Evolutionary conservation across 2,888 invertebrate genomes (phyloP).

Genomic region (Clivina fossor): DNA sequence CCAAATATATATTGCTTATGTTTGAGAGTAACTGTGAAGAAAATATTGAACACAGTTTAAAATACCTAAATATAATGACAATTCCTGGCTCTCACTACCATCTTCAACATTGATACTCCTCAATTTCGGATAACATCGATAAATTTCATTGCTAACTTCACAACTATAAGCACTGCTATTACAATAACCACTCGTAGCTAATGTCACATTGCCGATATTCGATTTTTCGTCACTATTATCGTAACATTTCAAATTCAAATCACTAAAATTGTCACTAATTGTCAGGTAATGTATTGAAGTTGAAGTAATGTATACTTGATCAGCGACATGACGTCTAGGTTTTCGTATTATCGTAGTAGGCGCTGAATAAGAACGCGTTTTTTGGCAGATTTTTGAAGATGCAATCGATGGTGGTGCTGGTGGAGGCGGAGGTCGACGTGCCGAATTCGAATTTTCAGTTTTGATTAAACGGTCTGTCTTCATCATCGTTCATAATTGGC

Average conservation of each 20-base stretch:
- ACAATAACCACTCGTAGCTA: constrained; percentile 27
- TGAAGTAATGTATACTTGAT: constrained; percentile 62
- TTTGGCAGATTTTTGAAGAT: no score
- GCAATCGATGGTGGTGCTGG: no score
- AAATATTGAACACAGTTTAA: no score
- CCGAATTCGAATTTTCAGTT: no score
- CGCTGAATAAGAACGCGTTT: no score
- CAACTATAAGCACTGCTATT: background rate
- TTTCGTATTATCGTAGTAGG: constrained; percentile 55
- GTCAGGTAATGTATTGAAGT: constrained; percentile 50
- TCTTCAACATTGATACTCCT: constrained; percentile 43
- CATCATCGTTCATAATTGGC: no score
- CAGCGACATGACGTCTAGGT: constrained; percentile 62
- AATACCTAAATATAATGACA: constrained; percentile 50
- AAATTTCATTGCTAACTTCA: constrained; percentile 10
- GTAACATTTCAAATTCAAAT: constrained; percentile 41
- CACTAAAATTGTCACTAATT: constrained; percentile 35
- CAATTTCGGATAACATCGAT: background rate
- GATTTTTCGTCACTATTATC: constrained; percentile 21
- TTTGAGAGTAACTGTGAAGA: no score
- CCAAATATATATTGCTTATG: no score
- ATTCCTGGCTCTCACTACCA: constrained; percentile 49
- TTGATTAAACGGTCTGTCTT: no score
- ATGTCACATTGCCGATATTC: constrained; percentile 26
- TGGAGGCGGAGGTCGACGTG: no score